phyloP scores from a whole-genome alignment of 1,140 invertebrate species.

The Trichonephila inaurata region DNA sequence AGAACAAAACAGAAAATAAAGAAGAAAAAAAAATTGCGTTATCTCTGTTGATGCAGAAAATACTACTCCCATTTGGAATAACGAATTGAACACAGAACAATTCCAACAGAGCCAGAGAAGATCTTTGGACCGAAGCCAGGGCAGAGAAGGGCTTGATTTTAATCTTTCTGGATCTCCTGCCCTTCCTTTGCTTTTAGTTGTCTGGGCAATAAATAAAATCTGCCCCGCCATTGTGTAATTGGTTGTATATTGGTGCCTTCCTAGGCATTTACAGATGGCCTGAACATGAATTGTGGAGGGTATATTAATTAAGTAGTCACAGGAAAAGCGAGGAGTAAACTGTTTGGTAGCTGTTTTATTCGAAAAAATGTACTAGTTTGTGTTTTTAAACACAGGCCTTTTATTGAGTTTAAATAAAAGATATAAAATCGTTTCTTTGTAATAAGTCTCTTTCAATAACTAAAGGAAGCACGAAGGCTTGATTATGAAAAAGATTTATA shows the following conservation, averaged over 20 bases:
- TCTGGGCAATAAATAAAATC: conserved; percentile 36
- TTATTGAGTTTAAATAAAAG: neutral
- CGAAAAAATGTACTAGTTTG: neutral
- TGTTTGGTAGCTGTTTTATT: neutral
- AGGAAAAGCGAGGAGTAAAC: neutral
- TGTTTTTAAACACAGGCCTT: neutral
- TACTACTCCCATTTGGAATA: conserved; percentile 30
- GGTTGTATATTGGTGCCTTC: conserved; percentile 1
- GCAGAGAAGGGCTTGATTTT: conserved; percentile 13
- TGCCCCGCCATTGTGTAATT: conserved; percentile 28
- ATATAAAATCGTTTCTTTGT: too few species aligned
- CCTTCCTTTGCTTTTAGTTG: conserved; percentile 19
- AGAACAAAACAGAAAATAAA: neutral
- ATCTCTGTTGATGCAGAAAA: conserved; percentile 30
- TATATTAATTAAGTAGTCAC: conserved; percentile 2
- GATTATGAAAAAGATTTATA: too few species aligned
- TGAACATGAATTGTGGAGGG: neutral
- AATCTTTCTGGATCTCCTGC: conserved; percentile 17
- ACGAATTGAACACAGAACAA: conserved; percentile 40
- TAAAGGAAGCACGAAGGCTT: too few species aligned
- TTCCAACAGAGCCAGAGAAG: neutral
- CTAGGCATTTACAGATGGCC: neutral
- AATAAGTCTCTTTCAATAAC: too few species aligned
- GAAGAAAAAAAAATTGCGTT: neutral
- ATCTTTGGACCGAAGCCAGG: neutral